Evolutionary conservation across 2,113 vertebrate species (phyloP).

Genomic region (Chrysemys picta): DNA sequence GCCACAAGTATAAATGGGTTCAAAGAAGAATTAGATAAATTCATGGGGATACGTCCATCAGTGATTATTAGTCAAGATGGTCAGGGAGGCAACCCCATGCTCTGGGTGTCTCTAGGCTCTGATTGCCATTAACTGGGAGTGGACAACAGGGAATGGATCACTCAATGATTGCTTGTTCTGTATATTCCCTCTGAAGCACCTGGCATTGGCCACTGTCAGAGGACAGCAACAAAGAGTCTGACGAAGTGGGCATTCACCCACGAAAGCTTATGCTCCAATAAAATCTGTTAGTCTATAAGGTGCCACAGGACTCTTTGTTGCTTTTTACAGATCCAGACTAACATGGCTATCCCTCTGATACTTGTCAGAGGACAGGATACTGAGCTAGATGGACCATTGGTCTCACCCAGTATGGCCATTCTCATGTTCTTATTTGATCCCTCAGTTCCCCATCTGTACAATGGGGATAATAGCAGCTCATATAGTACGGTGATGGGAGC

Average conservation of each 20-base stretch:
- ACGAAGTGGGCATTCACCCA: too few relatives aligned
- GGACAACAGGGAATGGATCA: not conserved
- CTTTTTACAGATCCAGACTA: too few relatives aligned
- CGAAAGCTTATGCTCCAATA: too few relatives aligned
- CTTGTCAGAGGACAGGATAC: not conserved
- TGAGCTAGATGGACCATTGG: not conserved
- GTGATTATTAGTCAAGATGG: not conserved
- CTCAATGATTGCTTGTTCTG: not conserved
- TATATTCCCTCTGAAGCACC: not conserved
- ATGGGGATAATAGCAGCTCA: not conserved
- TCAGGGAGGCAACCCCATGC: not conserved
- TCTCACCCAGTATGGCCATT: not conserved
- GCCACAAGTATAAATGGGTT: not conserved
- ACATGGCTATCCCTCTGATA: too few relatives aligned
- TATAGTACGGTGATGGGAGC: not conserved
- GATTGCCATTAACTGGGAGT: not conserved
- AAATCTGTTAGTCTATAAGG: too few relatives aligned
- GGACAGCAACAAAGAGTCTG: not conserved
- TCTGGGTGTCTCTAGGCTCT: not conserved
- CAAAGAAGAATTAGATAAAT: not conserved
- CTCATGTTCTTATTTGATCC: not conserved
- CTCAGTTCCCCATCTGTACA: not conserved
- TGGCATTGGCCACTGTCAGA: not conserved
- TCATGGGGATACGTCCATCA: not conserved
- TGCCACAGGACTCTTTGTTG: too few relatives aligned